A percentile compares a stretch with the other conserved stretches of the same genome.
Evolutionary conservation across 1,140 invertebrate genomes (phyloP).

Genomic region (Tachypleus tridentatus): DNA sequence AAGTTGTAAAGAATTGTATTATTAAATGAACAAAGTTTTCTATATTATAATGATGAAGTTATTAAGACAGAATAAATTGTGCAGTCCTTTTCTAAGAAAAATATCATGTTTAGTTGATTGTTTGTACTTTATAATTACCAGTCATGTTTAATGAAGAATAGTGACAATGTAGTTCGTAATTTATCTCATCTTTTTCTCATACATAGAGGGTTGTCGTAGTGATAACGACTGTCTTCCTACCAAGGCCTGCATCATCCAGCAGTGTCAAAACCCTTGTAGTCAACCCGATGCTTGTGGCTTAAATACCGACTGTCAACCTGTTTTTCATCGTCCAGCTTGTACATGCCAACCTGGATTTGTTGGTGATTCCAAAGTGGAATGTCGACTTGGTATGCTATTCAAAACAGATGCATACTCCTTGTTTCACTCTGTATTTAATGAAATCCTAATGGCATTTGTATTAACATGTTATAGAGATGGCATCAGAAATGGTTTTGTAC

Average conservation of each 20-base stretch:
- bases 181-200: too few relatives aligned
- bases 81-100: background rate
- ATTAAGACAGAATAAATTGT: background rate
- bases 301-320: constrained; percentile 24
- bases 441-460: too few relatives aligned
- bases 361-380: constrained; percentile 49
- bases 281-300: constrained; percentile 40
- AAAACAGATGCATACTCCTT: background rate
- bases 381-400: constrained; percentile 59
- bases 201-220: constrained; percentile 45
- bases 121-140: too few relatives aligned
- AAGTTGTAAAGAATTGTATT: too few relatives aligned
- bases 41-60: background rate
- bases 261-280: constrained; percentile 55
- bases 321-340: constrained; percentile 28
- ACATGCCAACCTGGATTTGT: constrained; percentile 27
- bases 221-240: constrained; percentile 62
- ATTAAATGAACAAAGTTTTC: too few relatives aligned
- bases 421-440: too few relatives aligned
- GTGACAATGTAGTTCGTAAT: too few relatives aligned
- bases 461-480: too few relatives aligned
- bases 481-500: too few relatives aligned
- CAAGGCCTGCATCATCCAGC: constrained; percentile 64
- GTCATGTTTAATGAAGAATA: too few relatives aligned
- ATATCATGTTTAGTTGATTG: background rate